Percentiles rank a stretch among this genome's conserved stretches.
phyloP scores from a whole-genome alignment of 1,140 invertebrate genomes.

The Luehdorfia chinensis region DNA sequence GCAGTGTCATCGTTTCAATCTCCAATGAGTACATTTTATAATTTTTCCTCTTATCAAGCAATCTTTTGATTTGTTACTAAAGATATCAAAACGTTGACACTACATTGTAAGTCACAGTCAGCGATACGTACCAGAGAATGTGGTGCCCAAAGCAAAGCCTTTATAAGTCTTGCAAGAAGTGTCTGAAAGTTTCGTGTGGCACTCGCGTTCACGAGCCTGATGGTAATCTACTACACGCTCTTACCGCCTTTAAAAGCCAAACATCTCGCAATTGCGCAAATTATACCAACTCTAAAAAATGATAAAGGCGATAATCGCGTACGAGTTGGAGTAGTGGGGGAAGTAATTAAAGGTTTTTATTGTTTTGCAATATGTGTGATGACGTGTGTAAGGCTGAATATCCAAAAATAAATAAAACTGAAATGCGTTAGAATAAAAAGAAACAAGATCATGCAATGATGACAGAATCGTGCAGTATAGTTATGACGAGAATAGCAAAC shows the following conservation, averaged over 20 bases:
- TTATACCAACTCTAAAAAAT: no score
- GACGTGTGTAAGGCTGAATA: background rate
- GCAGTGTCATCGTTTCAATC: constrained; percentile 18
- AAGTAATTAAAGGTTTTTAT: background rate
- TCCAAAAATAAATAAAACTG: background rate
- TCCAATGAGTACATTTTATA: no score
- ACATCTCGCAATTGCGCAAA: no score
- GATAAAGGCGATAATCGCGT: constrained; percentile 9
- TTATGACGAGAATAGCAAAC: no score
- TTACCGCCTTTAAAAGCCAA: constrained; percentile 5
- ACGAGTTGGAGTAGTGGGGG: background rate
- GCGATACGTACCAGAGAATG: constrained; percentile 2
- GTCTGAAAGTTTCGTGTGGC: background rate
- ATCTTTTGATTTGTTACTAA: background rate
- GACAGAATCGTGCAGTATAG: no score
- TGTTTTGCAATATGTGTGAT: constrained; percentile 3
- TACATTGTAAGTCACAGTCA: constrained; percentile 9
- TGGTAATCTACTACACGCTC: constrained; percentile 1
- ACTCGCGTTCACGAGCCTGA: background rate
- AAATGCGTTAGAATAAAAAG: no score
- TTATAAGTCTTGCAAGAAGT: constrained; percentile 7
- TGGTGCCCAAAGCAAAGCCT: constrained; percentile 10
- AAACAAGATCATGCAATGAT: no score
- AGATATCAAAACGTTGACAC: constrained; percentile 9
- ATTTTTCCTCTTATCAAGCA: no score